Conservation (phyloP, 1,140 invertebrate species). For the Microplitis mediator region DNA sequence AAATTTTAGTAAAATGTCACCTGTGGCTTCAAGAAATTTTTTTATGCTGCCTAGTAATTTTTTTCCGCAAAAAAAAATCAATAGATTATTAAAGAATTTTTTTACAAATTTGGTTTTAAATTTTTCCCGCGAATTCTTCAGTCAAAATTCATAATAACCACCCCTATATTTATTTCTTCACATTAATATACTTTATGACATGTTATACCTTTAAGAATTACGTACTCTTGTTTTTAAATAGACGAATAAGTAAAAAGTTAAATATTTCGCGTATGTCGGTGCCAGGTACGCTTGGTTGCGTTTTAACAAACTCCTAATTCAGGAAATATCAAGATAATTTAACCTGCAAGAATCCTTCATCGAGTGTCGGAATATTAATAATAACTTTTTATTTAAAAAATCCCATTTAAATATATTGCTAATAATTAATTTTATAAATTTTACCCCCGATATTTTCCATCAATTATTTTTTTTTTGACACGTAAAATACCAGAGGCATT, state of each 20-base stretch:
- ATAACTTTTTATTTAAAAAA: not conserved
- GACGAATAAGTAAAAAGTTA: not conserved
- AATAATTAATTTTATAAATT: too few relatives aligned
- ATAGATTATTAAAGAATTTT: too few relatives aligned
- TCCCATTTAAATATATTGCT: not conserved
- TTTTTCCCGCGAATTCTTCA: too few relatives aligned
- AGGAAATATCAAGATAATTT: conserved; percentile 15
- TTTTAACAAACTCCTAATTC: conserved; percentile 12
- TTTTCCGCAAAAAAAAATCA: too few relatives aligned
- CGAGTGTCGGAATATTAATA: conserved; percentile 6
- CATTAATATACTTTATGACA: not conserved
- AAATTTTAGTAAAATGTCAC: too few relatives aligned
- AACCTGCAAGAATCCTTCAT: conserved; percentile 31
- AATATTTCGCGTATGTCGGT: conserved; percentile 11
- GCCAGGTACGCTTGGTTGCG: conserved; percentile 10
- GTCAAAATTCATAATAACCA: too few relatives aligned
- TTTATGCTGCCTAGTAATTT: too few relatives aligned
- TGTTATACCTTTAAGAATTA: not conserved
- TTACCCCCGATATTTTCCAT: too few relatives aligned
- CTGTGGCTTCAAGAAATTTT: too few relatives aligned
- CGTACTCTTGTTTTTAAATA: not conserved
- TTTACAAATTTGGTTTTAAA: too few relatives aligned
- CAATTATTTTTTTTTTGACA: not conserved
- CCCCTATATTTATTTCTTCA: not conserved
- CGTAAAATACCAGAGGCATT: not conserved